These are phyloP conservation scores for Pseudopodoces humilis DNA, from an alignment of 2,113 vertebrate genomes.

Conservation along the genomic window DNA sequence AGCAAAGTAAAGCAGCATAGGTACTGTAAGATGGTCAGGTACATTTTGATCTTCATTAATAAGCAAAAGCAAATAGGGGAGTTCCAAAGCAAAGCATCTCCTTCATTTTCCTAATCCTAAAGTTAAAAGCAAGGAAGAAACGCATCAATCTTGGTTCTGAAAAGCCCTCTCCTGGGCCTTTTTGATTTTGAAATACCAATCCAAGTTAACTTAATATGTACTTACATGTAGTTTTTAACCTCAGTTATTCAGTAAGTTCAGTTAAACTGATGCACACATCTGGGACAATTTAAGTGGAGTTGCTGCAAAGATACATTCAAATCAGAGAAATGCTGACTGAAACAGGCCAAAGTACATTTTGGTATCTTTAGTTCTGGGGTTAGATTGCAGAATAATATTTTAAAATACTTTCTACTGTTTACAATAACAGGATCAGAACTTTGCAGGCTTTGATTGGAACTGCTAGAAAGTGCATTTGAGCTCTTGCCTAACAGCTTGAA, in stretches of 20 bases:
- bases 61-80: not conserved
- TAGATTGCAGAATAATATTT: not conserved
- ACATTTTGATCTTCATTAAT: not conserved
- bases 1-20: not conserved
- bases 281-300: not conserved
- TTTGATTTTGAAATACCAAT: not conserved
- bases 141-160: not conserved
- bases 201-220: not conserved
- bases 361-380: not conserved
- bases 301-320: not conserved
- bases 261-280: not conserved
- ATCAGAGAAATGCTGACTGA: not conserved
- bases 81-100: not conserved
- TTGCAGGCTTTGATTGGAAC: not conserved
- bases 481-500: not conserved
- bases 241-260: not conserved
- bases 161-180: not conserved
- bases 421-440: not conserved
- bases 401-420: not conserved
- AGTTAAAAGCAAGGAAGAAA: not conserved
- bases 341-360: not conserved
- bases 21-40: not conserved
- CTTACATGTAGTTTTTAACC: not conserved
- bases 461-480: not conserved
- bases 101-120: not conserved